Base-by-base conservation (phyloP, 53 echinoderm and acorn worm genomes). In the Zoroaster sp. region DNA sequence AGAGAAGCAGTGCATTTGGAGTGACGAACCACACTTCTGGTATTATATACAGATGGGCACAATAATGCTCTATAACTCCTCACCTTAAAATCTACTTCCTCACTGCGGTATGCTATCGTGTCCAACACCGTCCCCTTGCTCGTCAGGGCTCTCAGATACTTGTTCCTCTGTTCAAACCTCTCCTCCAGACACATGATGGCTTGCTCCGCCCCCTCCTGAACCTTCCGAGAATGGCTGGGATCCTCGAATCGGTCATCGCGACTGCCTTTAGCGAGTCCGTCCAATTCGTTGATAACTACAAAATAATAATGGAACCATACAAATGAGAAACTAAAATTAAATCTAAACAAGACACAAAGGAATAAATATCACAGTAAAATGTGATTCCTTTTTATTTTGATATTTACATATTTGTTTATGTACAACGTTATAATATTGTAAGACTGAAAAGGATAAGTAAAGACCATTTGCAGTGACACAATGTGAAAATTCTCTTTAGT, bases 261-360 rank as follows among this genome's bases (percentile, higher is more conserved):
- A 55, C 92, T 80, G 20, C 99, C 99, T 33, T 88, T 93, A 36
- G 94, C 79, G 32, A 98, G 87, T 2, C 98, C 98, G 80, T 98
- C 98, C 67, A 98, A 69, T 65, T 98, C 98, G 46, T 95, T 98
- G 70, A 98, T 98, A 21, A 98, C 98, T 98, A 79, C 3, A 15
- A 66, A 43, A 87, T 0, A 39, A 32, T 59, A 37, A n/a, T n/a
- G n/a, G n/a, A n/a, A n/a, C n/a, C n/a, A n/a, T n/a, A n/a, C n/a
- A n/a, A 44, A 44, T 10, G 45, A 12, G 7, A 44, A 44, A 44
- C 7, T 12, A 44, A 44, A 44, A 44, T 12, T 0, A 1, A 44
- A 44, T 10, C 12, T 44, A 44, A 44, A 9, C 7, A 44, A 59
- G 28, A 28, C 2, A 25, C 21, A 7, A 72, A n/a, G 8, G 13